phyloP scores from a whole-genome alignment of 92 coral and sea anemone genomes.

The Heteractis magnifica region DNA sequence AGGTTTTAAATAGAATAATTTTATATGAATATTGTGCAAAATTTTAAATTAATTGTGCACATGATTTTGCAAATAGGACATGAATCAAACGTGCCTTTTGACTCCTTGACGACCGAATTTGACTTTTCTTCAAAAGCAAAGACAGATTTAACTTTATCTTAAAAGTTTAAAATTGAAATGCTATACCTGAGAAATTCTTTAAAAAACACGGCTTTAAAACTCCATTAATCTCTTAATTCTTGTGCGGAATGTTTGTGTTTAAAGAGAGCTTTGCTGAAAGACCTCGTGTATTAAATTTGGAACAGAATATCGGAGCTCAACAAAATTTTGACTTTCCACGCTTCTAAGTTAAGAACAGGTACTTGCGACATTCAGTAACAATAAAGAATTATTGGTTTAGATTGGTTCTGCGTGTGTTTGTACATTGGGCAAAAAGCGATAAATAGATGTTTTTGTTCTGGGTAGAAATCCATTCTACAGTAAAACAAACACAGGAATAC shows the following conservation, averaged over 20 bases:
- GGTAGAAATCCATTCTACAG: not conserved
- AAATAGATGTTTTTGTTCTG: not conserved
- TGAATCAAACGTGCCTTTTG: not conserved
- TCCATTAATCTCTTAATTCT: conserved; percentile 15
- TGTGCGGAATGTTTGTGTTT: conserved; percentile 13
- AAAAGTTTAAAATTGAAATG: not conserved
- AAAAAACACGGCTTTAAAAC: not conserved
- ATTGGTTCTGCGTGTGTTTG: not conserved
- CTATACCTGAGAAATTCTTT: not conserved
- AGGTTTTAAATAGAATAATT: not conserved
- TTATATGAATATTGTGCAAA: not conserved
- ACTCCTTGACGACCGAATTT: not conserved
- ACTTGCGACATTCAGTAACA: not conserved
- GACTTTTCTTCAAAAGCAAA: not conserved
- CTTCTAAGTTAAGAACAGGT: not conserved
- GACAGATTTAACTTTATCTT: not conserved
- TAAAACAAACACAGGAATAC: not conserved
- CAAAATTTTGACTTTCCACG: not conserved
- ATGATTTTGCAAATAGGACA: no score
- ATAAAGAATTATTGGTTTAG: not conserved
- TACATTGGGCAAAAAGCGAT: not conserved
- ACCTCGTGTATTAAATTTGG: not conserved
- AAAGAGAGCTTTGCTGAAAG: not conserved
- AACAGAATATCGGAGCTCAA: not conserved
- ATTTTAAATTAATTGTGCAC: no score